phyloP scores from a whole-genome alignment of 1,140 invertebrate species.

The Brachionus rotundiformis region DNA sequence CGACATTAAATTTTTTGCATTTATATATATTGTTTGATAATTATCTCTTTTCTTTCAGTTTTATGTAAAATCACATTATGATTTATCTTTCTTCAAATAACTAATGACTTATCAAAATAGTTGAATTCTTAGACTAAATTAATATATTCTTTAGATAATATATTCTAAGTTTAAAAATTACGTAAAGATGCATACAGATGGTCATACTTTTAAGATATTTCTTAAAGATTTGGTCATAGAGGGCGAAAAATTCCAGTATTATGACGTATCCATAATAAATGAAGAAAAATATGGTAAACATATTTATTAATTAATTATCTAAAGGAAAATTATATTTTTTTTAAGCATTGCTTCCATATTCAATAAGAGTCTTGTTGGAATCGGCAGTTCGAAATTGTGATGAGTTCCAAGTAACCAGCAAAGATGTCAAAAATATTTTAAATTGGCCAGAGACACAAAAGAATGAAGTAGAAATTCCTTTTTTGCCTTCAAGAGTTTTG shows the following conservation, averaged over 20 bases:
- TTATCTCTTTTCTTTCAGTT: background rate
- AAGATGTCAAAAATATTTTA: conserved; percentile 87
- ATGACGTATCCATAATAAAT: conserved; percentile 72
- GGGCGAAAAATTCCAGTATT: conserved; percentile 74
- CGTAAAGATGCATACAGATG: conserved; percentile 49
- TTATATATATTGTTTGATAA: background rate
- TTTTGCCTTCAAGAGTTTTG: conserved; percentile 90
- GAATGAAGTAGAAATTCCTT: conserved; percentile 84
- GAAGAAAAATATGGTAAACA: conserved; percentile 76
- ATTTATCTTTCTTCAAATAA: no score
- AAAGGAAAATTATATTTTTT: conserved; percentile 37
- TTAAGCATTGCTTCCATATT: conserved; percentile 77
- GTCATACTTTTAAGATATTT: conserved; percentile 73
- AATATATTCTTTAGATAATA: background rate
- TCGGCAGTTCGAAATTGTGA: conserved; percentile 94
- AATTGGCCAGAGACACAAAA: conserved; percentile 80
- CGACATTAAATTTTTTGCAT: background rate
- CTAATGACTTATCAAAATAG: no score
- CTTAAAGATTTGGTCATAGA: conserved; percentile 71
- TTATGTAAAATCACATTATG: background rate
- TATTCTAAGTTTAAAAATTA: background rate
- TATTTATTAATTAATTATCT: background rate
- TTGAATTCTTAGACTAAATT: background rate
- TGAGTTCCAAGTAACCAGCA: conserved; percentile 79
- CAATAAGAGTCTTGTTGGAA: conserved; percentile 87